These are phyloP conservation scores for Sarcoramphus papa DNA, from an alignment of 2,797 vertebrate genomes.

Conservation along the genomic window DNA sequence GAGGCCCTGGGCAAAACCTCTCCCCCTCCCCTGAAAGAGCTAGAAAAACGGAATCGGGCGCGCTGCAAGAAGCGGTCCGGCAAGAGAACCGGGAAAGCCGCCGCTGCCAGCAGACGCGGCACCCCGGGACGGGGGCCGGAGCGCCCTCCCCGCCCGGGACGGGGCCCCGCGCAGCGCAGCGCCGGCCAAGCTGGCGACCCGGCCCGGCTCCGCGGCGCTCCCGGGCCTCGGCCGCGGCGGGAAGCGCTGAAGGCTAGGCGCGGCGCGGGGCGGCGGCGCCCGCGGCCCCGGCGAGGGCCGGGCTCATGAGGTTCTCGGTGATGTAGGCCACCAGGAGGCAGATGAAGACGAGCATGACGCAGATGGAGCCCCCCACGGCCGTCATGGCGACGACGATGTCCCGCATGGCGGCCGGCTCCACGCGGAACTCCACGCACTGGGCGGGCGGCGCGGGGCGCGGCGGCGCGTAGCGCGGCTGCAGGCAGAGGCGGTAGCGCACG, in stretches of 20 bases:
- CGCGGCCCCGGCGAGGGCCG: neutral
- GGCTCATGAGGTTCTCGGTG: conserved; percentile 94
- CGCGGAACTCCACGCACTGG: conserved; percentile 90
- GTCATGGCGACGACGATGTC: conserved; percentile 98
- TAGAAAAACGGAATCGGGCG: neutral
- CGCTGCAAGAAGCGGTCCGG: neutral
- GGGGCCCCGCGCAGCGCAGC: too few relatives aligned
- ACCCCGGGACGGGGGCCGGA: neutral
- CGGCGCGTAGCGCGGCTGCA: conserved; percentile 73
- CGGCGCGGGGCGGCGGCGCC: neutral
- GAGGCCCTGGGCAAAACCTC: neutral
- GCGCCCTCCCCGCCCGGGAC: neutral
- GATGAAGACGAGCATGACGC: conserved; percentile 98
- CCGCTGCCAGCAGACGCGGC: neutral
- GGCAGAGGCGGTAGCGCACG: conserved; percentile 91
- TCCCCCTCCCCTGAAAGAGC: neutral
- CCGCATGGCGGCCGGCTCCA: conserved; percentile 88
- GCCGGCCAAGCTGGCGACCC: too few relatives aligned
- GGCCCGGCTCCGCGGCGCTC: too few relatives aligned
- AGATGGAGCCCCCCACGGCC: conserved; percentile 95
- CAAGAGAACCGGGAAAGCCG: neutral
- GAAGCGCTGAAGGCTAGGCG: neutral
- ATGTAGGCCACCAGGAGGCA: conserved; percentile 97
- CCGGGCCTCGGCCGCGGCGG: neutral
- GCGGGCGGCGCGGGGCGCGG: conserved; percentile 37